phyloP scores from a whole-genome alignment of 2,797 vertebrate species.

The Naso thynnoides region DNA sequence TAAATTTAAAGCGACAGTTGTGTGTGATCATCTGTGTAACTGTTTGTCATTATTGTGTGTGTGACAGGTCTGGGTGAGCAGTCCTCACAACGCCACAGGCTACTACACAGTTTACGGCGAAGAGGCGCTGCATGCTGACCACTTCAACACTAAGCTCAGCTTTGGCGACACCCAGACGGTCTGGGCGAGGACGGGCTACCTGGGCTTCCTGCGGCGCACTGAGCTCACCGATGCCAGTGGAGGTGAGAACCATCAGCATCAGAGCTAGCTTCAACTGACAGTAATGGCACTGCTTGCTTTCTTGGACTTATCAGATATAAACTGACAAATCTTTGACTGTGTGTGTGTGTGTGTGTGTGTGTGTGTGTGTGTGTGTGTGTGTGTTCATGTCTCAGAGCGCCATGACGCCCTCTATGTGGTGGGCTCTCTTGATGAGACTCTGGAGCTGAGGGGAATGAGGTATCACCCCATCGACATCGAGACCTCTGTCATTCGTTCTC shows the following conservation, averaged over 20 bases:
- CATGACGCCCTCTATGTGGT: conserved; percentile 92
- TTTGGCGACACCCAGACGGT: conserved; percentile 95
- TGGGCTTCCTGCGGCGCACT: conserved; percentile 95
- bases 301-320: neutral
- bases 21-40: neutral
- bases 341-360: conserved; percentile 47
- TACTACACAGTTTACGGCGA: conserved; percentile 97
- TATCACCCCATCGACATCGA: conserved; percentile 94
- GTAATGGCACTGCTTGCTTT: neutral
- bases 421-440: conserved; percentile 90
- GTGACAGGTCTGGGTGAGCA: conserved; percentile 94
- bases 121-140: conserved; percentile 93
- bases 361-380: conserved; percentile 45
- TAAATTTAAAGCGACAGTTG: neutral
- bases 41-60: conserved; percentile 1
- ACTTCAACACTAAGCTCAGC: conserved; percentile 94
- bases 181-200: conserved; percentile 95
- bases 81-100: conserved; percentile 94
- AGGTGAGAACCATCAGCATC: conserved; percentile 80
- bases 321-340: neutral
- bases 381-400: conserved; percentile 81
- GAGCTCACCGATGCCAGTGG: conserved; percentile 96
- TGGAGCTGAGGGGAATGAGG: conserved; percentile 92
- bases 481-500: conserved; percentile 90
- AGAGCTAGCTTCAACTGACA: neutral